A percentile compares a stretch with the other conserved stretches of the same genome.
These are phyloP conservation scores for Catocala fraxini DNA, from an alignment of 2,888 invertebrate genomes.

Conservation along the genomic window DNA sequence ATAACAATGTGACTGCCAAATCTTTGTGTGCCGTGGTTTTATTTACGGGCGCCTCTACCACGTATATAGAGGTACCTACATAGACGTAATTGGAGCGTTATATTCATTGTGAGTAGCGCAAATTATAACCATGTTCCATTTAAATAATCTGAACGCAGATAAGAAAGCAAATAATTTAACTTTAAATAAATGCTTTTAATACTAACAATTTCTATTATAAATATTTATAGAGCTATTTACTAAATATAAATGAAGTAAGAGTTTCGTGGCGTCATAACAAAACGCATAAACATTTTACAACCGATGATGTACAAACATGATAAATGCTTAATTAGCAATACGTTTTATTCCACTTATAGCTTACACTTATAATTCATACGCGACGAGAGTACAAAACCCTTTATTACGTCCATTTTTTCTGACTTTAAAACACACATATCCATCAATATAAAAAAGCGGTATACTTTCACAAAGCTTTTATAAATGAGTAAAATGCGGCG, in stretches of 20 bases:
- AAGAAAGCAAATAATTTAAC: too few relatives aligned
- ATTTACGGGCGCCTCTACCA: conserved; percentile 13
- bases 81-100: conserved; percentile 18
- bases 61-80: background rate
- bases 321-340: background rate
- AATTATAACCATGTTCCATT: conserved; percentile 15
- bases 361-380: background rate
- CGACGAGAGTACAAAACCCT: background rate
- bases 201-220: too few relatives aligned
- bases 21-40: conserved; percentile 39
- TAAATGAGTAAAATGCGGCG: conserved; percentile 57
- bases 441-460: conserved; percentile 23
- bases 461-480: conserved; percentile 44
- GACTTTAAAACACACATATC: conserved; percentile 2
- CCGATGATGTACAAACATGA: background rate
- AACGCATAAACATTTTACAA: conserved; percentile 1
- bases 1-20: conserved; percentile 52
- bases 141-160: conserved; percentile 5
- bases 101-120: conserved; percentile 32
- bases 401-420: background rate
- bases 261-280: background rate
- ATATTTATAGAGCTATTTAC: background rate
- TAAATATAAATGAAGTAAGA: background rate
- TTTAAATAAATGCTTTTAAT: too few relatives aligned
- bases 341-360: too few relatives aligned